Conservation (phyloP, 2,797 vertebrate species). For the Neosalanx taihuensis region DNA sequence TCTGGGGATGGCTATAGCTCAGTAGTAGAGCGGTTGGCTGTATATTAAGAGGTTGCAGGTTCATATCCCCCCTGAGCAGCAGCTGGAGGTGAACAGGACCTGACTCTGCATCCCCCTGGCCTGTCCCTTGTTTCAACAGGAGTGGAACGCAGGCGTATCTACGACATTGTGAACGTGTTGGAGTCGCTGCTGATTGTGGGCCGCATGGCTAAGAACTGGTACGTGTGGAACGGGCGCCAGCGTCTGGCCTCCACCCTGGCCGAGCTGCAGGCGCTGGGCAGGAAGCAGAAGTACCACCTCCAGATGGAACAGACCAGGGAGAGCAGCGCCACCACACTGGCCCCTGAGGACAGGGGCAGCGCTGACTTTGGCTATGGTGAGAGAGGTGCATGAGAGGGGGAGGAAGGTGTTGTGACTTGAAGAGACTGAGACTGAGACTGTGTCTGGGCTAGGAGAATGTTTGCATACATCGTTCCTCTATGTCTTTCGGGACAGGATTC, state of each 20-base stretch:
- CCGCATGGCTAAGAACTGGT: conserved; percentile 91
- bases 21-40: too few relatives aligned
- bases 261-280: conserved; percentile 77
- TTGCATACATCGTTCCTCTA: neutral
- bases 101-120: conserved; percentile 5
- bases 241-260: conserved; percentile 79
- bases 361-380: conserved; percentile 74
- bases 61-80: neutral
- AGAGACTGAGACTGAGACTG: neutral
- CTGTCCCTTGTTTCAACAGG: conserved; percentile 65
- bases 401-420: neutral
- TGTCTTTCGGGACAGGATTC: neutral
- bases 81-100: neutral
- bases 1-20: too few relatives aligned
- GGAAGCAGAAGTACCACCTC: conserved; percentile 83
- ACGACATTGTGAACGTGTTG: conserved; percentile 92
- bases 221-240: conserved; percentile 86
- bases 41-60: too few relatives aligned
- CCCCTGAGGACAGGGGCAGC: conserved; percentile 66
- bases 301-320: conserved; percentile 73
- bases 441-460: neutral
- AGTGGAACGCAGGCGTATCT: conserved; percentile 91
- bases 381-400: neutral
- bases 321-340: conserved; percentile 50
- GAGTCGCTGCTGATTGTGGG: conserved; percentile 90